Evolutionary conservation across 2,113 vertebrate genomes (phyloP).

Genomic region (Mastomys natalensis): DNA sequence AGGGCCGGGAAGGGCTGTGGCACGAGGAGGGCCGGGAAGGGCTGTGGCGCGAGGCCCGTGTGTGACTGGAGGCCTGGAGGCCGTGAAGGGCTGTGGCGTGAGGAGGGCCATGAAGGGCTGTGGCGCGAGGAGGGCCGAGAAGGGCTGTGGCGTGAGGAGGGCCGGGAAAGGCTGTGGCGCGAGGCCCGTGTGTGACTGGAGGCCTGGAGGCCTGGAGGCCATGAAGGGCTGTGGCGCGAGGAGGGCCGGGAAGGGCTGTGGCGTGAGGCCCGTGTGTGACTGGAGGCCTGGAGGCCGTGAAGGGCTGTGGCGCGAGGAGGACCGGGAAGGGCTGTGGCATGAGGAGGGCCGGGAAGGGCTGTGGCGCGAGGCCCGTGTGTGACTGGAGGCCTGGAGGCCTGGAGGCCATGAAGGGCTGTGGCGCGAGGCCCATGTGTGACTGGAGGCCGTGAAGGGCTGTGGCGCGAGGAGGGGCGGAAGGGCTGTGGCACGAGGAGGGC

Average conservation of each 20-base stretch:
- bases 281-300: background rate
- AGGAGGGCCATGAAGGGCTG: background rate
- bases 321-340: too few relatives aligned
- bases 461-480: too few relatives aligned
- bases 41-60: background rate
- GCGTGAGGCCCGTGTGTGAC: background rate
- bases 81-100: too few relatives aligned
- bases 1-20: background rate
- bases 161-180: too few relatives aligned
- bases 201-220: too few relatives aligned
- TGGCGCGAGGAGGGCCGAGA: background rate
- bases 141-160: background rate
- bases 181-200: background rate
- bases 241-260: background rate
- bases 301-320: background rate
- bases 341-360: background rate
- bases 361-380: background rate
- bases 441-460: too few relatives aligned
- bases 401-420: background rate
- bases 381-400: background rate
- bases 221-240: background rate
- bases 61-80: background rate
- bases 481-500: too few relatives aligned
- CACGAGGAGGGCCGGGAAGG: too few relatives aligned
- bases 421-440: background rate